Evolutionary conservation across 2,888 invertebrate species (phyloP).

Genomic region (Sussaba pulchella): DNA sequence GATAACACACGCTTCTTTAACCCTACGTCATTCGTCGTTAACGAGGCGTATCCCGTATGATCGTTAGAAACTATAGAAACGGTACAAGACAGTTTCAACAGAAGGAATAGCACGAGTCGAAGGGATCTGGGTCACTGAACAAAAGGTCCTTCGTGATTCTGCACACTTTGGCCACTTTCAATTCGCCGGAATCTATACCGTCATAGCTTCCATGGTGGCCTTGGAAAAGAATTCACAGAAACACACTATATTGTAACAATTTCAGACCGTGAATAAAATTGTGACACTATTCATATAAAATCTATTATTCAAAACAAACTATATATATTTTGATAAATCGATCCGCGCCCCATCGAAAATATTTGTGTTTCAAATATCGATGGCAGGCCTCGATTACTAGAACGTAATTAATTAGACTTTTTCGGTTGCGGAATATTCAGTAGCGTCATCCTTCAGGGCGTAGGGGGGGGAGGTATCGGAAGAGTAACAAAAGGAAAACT

Average conservation of each 20-base stretch:
- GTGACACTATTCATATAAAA: too few relatives aligned
- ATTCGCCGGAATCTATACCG: background rate
- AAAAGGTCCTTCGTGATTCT: constrained; percentile 56
- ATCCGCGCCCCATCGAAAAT: too few relatives aligned
- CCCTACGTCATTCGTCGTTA: constrained; percentile 23
- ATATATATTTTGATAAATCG: too few relatives aligned
- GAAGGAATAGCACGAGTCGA: background rate
- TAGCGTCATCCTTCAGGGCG: constrained; percentile 34
- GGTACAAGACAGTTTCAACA: constrained; percentile 3
- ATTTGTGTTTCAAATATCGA: constrained; percentile 71
- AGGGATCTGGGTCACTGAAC: constrained; percentile 35
- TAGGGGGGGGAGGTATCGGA: background rate
- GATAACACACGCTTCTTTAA: too few relatives aligned
- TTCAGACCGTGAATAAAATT: too few relatives aligned
- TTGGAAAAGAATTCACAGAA: constrained; percentile 35
- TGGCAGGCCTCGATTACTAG: too few relatives aligned
- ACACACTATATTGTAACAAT: constrained; percentile 22
- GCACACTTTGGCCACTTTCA: constrained; percentile 42
- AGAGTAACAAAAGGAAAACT: constrained; percentile 48
- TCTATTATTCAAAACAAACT: too few relatives aligned
- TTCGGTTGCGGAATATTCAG: constrained; percentile 77
- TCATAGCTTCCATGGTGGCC: background rate
- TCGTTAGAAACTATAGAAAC: constrained; percentile 10
- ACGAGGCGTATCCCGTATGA: constrained; percentile 32
- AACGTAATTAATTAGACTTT: too few relatives aligned